These are phyloP conservation scores for Helicoverpa zea DNA, from an alignment of 1,140 invertebrate species.

Conservation along the genomic window DNA sequence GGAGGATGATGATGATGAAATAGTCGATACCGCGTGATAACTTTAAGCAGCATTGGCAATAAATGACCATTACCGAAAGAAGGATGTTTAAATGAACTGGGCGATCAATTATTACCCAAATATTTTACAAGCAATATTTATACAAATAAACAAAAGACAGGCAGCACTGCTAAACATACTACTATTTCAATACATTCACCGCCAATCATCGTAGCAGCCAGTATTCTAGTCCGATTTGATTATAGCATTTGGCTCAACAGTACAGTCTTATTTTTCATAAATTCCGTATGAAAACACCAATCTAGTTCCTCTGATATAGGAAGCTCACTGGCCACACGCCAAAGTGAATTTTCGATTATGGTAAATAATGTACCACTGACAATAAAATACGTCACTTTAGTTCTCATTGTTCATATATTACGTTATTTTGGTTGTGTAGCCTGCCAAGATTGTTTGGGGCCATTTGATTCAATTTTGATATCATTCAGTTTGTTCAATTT, in stretches of 20 bases:
- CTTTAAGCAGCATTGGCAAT: too few species aligned
- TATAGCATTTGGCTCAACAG: not conserved
- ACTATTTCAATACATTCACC: not conserved
- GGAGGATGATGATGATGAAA: too few species aligned
- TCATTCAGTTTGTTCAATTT: not conserved
- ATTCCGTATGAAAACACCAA: slow-evolving; percentile 24
- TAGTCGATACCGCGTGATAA: too few species aligned
- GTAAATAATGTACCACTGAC: slow-evolving; percentile 59
- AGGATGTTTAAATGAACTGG: too few species aligned
- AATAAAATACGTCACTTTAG: slow-evolving; percentile 44
- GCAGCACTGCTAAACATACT: too few species aligned
- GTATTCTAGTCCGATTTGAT: not conserved
- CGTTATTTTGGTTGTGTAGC: slow-evolving; percentile 40
- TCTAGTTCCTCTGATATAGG: slow-evolving; percentile 19
- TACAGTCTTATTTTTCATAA: slow-evolving; percentile 10
- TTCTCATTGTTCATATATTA: slow-evolving; percentile 33
- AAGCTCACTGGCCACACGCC: slow-evolving; percentile 60
- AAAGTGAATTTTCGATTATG: slow-evolving; percentile 71
- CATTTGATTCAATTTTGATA: slow-evolving; percentile 41
- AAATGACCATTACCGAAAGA: too few species aligned
- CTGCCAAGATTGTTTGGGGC: slow-evolving; percentile 42
- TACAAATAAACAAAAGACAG: too few species aligned
- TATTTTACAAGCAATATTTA: too few species aligned
- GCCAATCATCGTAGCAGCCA: not conserved
- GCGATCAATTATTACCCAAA: too few species aligned